Evolutionary conservation across 2,888 invertebrate genomes (phyloP), one percentile per base, ranked within the genome.

Genomic region (Clepsis dumicolana): DNA sequence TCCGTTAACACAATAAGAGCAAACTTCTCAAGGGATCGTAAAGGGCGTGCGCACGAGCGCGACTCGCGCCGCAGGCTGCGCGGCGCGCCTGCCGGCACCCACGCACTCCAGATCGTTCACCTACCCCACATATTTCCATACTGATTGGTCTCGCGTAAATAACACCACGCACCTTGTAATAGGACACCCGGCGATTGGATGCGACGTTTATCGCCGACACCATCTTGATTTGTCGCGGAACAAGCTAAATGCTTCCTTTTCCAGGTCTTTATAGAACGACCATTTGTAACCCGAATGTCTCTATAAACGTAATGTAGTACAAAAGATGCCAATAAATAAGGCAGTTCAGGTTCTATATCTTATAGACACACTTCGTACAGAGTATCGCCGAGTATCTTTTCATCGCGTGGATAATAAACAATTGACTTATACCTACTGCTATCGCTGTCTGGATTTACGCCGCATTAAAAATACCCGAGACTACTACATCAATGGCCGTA

Each of bases 91-190:
- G 81, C 76, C 81, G 82, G 78, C 91, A 84, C 92, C 90, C 91
- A 91, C 92, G 85, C 90, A 84, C 82, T 83, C 85, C 83, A 87
- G 91, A 89, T 84, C 91, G 80, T 91, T 93, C 91, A 90, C 89
- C 90, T 87, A 91, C 88, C 89, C 89, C 80, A 89, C 84, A 88
- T 95, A 78, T 92, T 92, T 88, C 86, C 91, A 92, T 91, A 90
- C 87, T 89, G 91, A 92, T 92, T 90, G 89, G 83, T 82, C 79
- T 79, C 80, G 84, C 84, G 82, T 88, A 88, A 88, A 89, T 86
- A 87, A 85, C 83, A 85, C 84, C 81, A 85, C 79, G 82, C 82
- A 81, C 77, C 84, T 85, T 79, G 86, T 87, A 88, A 89, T 84
- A 86, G 80, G 80, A 89, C 84, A 87, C 87, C 81, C 70, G 75